Evolutionary conservation across 1,140 invertebrate genomes (phyloP).

Genomic region (Drosophila simulans): DNA sequence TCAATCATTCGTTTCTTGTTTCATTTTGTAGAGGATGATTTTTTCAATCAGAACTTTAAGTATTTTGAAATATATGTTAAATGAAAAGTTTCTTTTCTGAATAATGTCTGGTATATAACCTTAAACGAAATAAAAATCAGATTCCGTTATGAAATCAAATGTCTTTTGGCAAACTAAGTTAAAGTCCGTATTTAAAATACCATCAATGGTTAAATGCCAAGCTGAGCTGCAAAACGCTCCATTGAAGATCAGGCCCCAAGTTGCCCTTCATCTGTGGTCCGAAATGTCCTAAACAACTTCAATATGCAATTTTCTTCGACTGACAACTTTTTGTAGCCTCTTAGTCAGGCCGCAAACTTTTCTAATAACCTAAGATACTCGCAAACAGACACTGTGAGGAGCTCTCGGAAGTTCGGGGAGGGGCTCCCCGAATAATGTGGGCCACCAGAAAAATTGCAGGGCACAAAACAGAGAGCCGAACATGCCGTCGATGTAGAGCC

Average conservation of each 20-base stretch:
- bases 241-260: not conserved
- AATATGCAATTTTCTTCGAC: conserved; percentile 54
- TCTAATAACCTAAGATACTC: conserved; percentile 74
- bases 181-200: not conserved
- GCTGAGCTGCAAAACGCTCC: not conserved
- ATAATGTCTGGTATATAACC: too few relatives aligned
- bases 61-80: too few relatives aligned
- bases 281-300: conserved; percentile 46
- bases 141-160: too few relatives aligned
- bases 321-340: conserved; percentile 37
- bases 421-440: conserved; percentile 31
- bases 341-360: conserved; percentile 51
- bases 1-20: too few relatives aligned
- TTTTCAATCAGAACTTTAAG: too few relatives aligned
- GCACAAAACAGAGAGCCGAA: conserved; percentile 3
- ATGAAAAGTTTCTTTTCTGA: too few relatives aligned
- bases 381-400: conserved; percentile 45
- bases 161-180: too few relatives aligned
- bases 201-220: not conserved
- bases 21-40: too few relatives aligned
- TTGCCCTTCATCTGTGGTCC: conserved; percentile 26
- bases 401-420: not conserved
- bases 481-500: conserved; percentile 49
- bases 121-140: too few relatives aligned
- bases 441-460: conserved; percentile 18